Evolutionary conservation across 1,140 invertebrate species (phyloP).

Genomic region (Lerema accius): DNA sequence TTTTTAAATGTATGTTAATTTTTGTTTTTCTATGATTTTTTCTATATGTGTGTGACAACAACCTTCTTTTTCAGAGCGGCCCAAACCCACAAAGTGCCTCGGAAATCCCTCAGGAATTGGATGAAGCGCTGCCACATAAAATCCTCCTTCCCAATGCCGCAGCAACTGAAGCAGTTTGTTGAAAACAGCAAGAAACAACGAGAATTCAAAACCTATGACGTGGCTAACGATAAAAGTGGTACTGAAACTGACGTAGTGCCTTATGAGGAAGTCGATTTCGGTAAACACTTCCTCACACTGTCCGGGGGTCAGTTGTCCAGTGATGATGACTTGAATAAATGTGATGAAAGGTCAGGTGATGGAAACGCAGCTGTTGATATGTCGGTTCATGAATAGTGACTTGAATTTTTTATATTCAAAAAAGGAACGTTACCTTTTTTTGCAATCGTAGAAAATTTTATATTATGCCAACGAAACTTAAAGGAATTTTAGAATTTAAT

Average conservation of each 20-base stretch:
- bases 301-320: constrained; percentile 53
- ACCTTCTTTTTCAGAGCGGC: constrained; percentile 81
- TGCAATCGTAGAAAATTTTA: not conserved
- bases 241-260: constrained; percentile 38
- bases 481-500: not conserved
- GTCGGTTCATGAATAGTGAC: constrained; percentile 57
- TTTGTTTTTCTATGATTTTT: no score
- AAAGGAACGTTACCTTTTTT: not conserved
- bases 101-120: constrained; percentile 82
- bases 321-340: constrained; percentile 57
- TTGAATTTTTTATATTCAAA: not conserved
- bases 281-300: constrained; percentile 64
- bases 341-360: constrained; percentile 39
- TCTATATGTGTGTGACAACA: not conserved
- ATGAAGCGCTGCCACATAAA: constrained; percentile 83
- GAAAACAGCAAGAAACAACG: constrained; percentile 81
- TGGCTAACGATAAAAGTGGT: constrained; percentile 43
- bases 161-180: constrained; percentile 80
- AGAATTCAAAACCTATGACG: constrained; percentile 53
- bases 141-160: constrained; percentile 81
- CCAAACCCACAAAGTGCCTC: constrained; percentile 81
- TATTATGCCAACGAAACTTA: not conserved
- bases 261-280: constrained; percentile 58
- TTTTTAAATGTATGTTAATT: no score
- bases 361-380: constrained; percentile 58